Percentiles rank a stretch among this genome's conserved stretches.
Evolutionary conservation across 2,797 vertebrate genomes (phyloP).

Genomic region (Peromyscus eremicus): DNA sequence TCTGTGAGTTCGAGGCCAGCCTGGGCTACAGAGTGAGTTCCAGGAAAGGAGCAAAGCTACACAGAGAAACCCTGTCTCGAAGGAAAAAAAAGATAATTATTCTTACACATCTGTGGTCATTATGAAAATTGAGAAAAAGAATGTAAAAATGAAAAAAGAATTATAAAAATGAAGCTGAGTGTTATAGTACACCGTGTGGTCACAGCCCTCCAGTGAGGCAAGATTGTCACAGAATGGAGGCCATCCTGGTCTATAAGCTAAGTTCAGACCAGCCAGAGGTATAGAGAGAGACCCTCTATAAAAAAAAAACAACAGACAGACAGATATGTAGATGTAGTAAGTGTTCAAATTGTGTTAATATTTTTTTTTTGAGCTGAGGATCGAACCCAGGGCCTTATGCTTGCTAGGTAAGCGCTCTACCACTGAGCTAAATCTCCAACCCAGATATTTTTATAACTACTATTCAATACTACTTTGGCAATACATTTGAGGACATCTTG

Average conservation of each 20-base stretch:
- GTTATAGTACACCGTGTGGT: neutral
- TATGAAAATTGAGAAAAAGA: conserved; percentile 31
- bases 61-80: too few species aligned
- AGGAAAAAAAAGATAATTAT: neutral
- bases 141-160: neutral
- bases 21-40: too few species aligned
- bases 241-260: neutral
- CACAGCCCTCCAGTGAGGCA: neutral
- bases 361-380: neutral
- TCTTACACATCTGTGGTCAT: neutral
- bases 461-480: conserved; percentile 41
- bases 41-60: too few species aligned
- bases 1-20: too few species aligned
- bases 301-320: neutral
- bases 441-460: conserved; percentile 21
- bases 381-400: too few species aligned
- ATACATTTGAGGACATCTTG: conserved; percentile 49
- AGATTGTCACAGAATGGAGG: too few species aligned
- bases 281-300: neutral
- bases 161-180: neutral
- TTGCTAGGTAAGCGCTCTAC: too few species aligned
- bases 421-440: too few species aligned
- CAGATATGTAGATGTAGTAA: neutral
- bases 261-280: neutral
- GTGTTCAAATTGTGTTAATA: conserved; percentile 23